Conservation (phyloP, 2,797 vertebrate genomes). For the Falco naumanni region DNA sequence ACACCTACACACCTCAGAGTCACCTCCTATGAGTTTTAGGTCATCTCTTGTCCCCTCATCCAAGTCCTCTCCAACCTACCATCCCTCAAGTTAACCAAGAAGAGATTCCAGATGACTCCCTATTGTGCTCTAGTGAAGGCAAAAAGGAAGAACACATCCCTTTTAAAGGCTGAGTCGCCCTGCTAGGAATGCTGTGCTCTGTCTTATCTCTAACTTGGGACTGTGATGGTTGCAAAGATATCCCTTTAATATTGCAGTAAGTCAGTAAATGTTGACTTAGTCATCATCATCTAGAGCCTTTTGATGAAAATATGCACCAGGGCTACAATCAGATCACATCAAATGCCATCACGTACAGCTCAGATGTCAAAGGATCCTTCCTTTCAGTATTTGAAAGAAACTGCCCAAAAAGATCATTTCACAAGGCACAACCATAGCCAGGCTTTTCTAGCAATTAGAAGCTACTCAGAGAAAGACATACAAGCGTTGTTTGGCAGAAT, state of each 20-base stretch:
- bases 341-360: background rate
- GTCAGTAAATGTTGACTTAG: background rate
- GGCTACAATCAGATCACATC: background rate
- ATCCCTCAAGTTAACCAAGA: background rate
- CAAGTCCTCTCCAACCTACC: background rate
- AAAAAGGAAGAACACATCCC: background rate
- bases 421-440: background rate
- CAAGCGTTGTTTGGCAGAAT: background rate
- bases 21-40: background rate
- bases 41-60: background rate
- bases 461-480: background rate
- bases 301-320: background rate
- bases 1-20: background rate
- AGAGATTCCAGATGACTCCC: background rate
- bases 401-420: background rate
- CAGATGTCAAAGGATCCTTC: background rate
- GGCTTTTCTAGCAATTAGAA: background rate
- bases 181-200: background rate
- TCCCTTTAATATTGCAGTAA: background rate
- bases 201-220: background rate
- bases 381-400: background rate
- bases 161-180: background rate
- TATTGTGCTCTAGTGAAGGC: background rate
- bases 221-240: background rate
- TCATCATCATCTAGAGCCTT: background rate